These are phyloP conservation scores for Montipora capricornis DNA, from an alignment of 64 coral and sea anemone genomes.

Conservation along the genomic window DNA sequence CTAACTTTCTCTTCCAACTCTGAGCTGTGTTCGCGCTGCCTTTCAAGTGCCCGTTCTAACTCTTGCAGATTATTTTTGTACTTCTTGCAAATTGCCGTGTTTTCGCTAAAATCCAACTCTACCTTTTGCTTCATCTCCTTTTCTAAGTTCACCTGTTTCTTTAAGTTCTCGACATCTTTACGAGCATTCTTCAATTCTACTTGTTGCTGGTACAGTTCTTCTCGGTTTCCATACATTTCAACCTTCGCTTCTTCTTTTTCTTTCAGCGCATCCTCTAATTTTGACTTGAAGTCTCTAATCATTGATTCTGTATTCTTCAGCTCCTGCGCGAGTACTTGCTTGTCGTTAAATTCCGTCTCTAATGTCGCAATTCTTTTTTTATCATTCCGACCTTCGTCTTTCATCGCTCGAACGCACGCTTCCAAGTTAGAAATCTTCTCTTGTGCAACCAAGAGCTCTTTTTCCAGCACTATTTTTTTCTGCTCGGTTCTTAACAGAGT, in stretches of 20 bases:
- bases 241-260: conserved; percentile 79
- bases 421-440: conserved; percentile 82
- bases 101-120: conserved; percentile 76
- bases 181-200: conserved; percentile 71
- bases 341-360: conserved; percentile 78
- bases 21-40: conserved; percentile 67
- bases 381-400: conserved; percentile 80
- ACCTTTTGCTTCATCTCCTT: conserved; percentile 68
- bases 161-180: conserved; percentile 69
- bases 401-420: conserved; percentile 56
- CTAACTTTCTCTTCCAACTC: conserved; percentile 76
- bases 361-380: conserved; percentile 86
- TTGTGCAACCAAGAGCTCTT: conserved; percentile 71
- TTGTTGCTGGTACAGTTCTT: conserved; percentile 66
- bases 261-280: conserved; percentile 74
- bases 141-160: conserved; percentile 81
- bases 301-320: conserved; percentile 67
- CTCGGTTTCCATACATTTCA: conserved; percentile 56
- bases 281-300: conserved; percentile 62
- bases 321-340: conserved; percentile 64
- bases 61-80: conserved; percentile 75
- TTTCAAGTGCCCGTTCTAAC: conserved; percentile 58
- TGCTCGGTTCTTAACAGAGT: conserved; percentile 73
- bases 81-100: conserved; percentile 57
- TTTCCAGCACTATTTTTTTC: conserved; percentile 79